A percentile compares a stretch with the other conserved stretches of the same genome.
These are phyloP conservation scores for Tetragnatha montana DNA, from an alignment of 2,888 invertebrate genomes.

Conservation along the genomic window DNA sequence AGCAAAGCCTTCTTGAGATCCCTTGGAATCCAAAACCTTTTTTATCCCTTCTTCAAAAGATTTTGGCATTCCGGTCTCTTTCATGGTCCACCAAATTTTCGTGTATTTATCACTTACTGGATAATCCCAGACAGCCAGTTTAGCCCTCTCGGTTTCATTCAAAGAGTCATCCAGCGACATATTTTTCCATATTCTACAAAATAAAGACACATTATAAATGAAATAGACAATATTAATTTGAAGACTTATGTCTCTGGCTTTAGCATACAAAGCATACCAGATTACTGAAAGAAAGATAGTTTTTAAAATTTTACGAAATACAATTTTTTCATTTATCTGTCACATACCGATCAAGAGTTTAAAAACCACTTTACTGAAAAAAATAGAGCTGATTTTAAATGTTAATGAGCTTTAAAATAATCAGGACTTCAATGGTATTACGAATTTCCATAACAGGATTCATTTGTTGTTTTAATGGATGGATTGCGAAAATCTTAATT, in stretches of 20 bases:
- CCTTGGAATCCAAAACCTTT: conserved; percentile 78
- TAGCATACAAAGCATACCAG: background rate
- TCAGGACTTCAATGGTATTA: too few species aligned
- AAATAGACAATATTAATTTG: background rate
- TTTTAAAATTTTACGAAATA: background rate
- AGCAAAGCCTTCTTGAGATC: conserved; percentile 87
- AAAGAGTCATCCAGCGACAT: conserved; percentile 96
- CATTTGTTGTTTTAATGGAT: too few species aligned
- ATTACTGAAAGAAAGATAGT: background rate
- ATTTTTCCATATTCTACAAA: conserved; percentile 93
- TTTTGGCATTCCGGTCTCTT: conserved; percentile 87
- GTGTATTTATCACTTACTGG: conserved; percentile 98
- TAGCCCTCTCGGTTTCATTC: conserved; percentile 90
- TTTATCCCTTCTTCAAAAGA: conserved; percentile 87
- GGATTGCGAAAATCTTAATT: too few species aligned
- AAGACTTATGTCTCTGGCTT: too few species aligned
- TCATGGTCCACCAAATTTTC: conserved; percentile 99
- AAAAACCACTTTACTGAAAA: too few species aligned
- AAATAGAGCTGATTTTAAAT: too few species aligned
- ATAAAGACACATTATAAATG: background rate
- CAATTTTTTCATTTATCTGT: too few species aligned
- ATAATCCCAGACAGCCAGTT: conserved; percentile 98
- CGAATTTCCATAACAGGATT: too few species aligned
- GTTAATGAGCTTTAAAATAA: too few species aligned
- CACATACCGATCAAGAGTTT: too few species aligned